phyloP scores from a whole-genome alignment of 2,888 invertebrate genomes.

The Eueremaeus valkanovi region DNA sequence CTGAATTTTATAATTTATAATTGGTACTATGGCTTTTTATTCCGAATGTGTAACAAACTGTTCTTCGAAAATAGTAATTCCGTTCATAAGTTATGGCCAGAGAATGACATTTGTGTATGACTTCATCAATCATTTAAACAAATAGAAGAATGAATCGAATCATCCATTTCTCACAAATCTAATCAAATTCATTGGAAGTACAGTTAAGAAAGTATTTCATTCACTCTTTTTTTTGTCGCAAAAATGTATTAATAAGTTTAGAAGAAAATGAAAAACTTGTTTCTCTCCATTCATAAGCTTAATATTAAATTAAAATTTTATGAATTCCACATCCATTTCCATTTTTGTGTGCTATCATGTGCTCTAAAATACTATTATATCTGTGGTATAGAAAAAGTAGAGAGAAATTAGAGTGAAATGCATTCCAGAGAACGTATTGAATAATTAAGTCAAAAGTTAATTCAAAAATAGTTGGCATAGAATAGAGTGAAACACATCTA shows the following conservation, averaged over 20 bases:
- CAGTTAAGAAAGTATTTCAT: no score
- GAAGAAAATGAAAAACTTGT: no score
- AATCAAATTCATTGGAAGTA: no score
- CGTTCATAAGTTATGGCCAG: background rate
- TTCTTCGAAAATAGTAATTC: background rate
- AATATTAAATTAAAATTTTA: slow-evolving; percentile 19
- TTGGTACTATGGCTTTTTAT: background rate
- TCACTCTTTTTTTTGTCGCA: no score
- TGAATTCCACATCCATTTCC: background rate
- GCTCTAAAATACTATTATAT: background rate
- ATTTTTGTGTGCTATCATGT: background rate
- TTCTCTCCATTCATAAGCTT: no score
- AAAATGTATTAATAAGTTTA: no score
- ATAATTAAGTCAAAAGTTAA: background rate
- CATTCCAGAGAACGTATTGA: background rate
- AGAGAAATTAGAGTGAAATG: background rate
- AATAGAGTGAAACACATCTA: background rate
- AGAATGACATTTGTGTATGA: background rate
- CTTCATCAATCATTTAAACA: background rate
- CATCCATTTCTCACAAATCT: no score
- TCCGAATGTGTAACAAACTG: no score
- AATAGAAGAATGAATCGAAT: no score
- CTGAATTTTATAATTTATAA: background rate
- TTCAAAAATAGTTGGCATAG: background rate
- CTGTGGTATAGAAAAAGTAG: background rate